phyloP scores from a whole-genome alignment of 2,113 vertebrate genomes.

The Beaufortia kweichowensis region DNA sequence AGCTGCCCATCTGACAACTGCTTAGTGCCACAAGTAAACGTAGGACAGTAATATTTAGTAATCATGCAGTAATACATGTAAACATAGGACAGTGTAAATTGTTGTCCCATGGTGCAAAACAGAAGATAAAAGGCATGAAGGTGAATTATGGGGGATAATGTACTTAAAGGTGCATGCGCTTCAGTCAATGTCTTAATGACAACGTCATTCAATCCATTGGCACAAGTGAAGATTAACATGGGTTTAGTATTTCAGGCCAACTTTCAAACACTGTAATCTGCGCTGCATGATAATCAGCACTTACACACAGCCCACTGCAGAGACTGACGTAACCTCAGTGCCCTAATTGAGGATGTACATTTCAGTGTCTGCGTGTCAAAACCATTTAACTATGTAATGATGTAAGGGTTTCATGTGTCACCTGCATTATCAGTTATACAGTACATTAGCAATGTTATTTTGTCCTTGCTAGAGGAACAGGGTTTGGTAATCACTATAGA shows the following conservation, averaged over 20 bases:
- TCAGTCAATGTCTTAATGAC: conserved; percentile 41
- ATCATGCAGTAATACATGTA: too few relatives aligned
- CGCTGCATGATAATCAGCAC: conserved; percentile 62
- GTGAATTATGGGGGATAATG: conserved; percentile 55
- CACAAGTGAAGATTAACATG: conserved; percentile 62
- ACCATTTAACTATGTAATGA: conserved; percentile 77
- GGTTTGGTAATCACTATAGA: conserved; percentile 28
- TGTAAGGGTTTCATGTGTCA: conserved; percentile 71
- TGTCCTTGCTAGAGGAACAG: conserved; percentile 60
- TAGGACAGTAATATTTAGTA: conserved; percentile 65
- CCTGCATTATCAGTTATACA: conserved; percentile 69
- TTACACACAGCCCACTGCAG: conserved; percentile 56
- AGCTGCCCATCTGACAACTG: conserved; percentile 75
- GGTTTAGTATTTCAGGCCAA: conserved; percentile 54
- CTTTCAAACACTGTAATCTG: conserved; percentile 42
- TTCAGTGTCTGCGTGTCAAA: conserved; percentile 58
- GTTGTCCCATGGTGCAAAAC: conserved; percentile 44
- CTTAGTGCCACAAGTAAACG: conserved; percentile 66
- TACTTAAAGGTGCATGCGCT: conserved; percentile 33
- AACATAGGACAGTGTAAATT: conserved; percentile 55
- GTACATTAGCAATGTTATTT: conserved; percentile 54
- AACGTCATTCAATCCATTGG: conserved; percentile 46
- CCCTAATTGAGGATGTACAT: conserved; percentile 71
- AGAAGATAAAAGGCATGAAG: conserved; percentile 57
- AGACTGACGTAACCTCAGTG: conserved; percentile 68